Conservation (phyloP, 2,113 vertebrate genomes). For the Prionailurus bengalensis region DNA sequence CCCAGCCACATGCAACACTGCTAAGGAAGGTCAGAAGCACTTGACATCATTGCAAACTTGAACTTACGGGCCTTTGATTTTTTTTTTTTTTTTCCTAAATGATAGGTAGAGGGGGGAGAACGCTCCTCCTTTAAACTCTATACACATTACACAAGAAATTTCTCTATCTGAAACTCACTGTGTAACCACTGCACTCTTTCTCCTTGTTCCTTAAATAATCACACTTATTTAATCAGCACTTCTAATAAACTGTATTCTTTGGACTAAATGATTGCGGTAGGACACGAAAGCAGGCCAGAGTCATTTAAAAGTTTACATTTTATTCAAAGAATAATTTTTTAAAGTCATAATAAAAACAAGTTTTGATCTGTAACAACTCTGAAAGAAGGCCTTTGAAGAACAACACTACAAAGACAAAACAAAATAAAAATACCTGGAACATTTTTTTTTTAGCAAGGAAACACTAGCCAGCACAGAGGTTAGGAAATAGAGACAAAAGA, state of each 20-base stretch:
- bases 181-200: background rate
- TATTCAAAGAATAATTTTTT: slow-evolving; percentile 17
- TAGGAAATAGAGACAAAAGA: background rate
- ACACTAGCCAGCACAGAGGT: background rate
- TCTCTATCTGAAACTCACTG: background rate
- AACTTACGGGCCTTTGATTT: background rate
- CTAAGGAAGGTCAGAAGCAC: background rate
- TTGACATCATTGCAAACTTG: background rate
- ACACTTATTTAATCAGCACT: background rate
- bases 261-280: background rate
- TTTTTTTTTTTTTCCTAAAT: background rate
- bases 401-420: background rate
- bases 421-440: background rate
- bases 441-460: background rate
- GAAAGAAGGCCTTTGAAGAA: slow-evolving; percentile 14
- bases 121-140: background rate
- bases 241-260: background rate
- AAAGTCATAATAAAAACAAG: slow-evolving; percentile 29
- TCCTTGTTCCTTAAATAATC: background rate
- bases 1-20: background rate
- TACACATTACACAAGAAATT: background rate
- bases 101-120: background rate
- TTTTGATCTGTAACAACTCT: background rate
- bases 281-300: background rate
- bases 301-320: background rate